These are phyloP conservation scores for Halcyon chelicuti DNA, from an alignment of 2,797 vertebrate genomes.

Conservation along the genomic window DNA sequence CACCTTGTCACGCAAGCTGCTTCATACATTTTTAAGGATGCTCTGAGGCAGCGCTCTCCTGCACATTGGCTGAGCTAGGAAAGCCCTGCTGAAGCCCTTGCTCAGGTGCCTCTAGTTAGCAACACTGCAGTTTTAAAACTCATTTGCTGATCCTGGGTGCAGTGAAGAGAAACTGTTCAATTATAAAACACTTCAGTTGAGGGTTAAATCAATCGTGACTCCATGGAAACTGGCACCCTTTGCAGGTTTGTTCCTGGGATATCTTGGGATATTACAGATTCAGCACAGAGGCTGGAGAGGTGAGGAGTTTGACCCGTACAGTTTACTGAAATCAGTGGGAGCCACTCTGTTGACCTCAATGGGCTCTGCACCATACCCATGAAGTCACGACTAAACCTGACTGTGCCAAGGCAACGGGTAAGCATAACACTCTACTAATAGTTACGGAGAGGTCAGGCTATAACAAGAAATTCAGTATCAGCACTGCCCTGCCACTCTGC, in stretches of 20 bases:
- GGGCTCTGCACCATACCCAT: not conserved
- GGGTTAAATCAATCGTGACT: not conserved
- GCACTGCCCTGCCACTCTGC: not conserved
- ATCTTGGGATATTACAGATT: not conserved
- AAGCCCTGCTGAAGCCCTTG: not conserved
- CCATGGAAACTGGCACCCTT: not conserved
- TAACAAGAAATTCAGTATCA: not conserved
- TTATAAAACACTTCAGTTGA: not conserved
- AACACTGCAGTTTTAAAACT: not conserved
- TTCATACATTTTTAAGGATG: slow-evolving; percentile 77
- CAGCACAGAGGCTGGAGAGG: not conserved
- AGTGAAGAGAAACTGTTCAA: slow-evolving; percentile 12
- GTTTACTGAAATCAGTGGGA: not conserved
- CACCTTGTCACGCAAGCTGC: not conserved
- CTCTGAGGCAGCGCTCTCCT: slow-evolving; percentile 7
- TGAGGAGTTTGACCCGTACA: fast-evolving
- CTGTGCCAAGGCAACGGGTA: fast-evolving
- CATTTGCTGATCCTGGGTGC: not conserved
- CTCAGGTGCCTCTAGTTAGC: not conserved
- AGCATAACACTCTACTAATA: fast-evolving
- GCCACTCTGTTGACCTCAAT: not conserved
- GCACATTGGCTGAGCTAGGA: not conserved
- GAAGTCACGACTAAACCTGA: not conserved
- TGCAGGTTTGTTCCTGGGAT: not conserved
- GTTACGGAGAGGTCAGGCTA: not conserved